Conservation (phyloP, 2,113 vertebrate genomes). For the Erpornis zantholeuca region DNA sequence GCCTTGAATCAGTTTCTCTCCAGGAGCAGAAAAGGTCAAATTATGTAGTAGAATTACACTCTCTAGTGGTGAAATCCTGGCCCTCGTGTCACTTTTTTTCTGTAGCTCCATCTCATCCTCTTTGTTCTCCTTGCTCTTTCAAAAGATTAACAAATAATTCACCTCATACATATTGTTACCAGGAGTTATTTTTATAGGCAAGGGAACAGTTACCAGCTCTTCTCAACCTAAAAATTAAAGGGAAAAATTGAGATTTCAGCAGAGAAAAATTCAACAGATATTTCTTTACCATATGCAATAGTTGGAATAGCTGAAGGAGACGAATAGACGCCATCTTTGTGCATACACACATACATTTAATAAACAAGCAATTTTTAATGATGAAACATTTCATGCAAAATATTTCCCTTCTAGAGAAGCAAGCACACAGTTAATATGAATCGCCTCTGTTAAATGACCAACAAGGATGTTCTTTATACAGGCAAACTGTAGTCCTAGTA, state of each 20-base stretch:
- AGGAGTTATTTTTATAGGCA: not conserved
- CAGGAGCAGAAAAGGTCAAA: not conserved
- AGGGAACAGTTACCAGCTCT: not conserved
- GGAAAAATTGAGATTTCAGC: not conserved
- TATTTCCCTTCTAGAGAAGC: not conserved
- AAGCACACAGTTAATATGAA: not conserved
- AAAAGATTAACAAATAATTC: not conserved
- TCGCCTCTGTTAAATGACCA: not conserved
- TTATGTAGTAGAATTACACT: not conserved
- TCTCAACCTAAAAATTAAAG: not conserved
- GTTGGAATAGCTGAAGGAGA: not conserved
- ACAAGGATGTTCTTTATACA: not conserved
- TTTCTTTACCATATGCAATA: not conserved
- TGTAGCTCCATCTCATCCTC: not conserved
- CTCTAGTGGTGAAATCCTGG: not conserved
- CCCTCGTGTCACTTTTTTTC: not conserved
- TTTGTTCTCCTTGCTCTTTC: not conserved
- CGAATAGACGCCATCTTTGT: not conserved
- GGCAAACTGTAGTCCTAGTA: not conserved
- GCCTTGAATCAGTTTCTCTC: not conserved
- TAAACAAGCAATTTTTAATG: not conserved
- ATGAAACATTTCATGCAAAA: not conserved
- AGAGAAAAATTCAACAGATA: not conserved
- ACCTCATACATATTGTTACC: not conserved
- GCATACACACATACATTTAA: not conserved